These are phyloP conservation scores for Squalus acanthias DNA, from an alignment of 2,797 vertebrate species.

Conservation along the genomic window DNA sequence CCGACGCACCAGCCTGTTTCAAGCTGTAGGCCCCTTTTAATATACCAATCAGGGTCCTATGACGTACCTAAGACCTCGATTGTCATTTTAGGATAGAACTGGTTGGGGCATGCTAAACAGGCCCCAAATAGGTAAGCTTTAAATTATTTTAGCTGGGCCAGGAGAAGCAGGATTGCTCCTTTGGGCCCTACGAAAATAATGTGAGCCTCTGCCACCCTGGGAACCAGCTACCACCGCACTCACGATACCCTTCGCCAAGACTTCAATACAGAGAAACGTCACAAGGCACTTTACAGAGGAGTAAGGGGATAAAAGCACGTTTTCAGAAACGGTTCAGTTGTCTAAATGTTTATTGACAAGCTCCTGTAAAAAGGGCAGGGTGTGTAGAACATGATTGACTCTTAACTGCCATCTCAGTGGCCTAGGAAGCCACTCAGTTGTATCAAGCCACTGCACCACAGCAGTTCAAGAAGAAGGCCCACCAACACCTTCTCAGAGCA, in stretches of 20 bases:
- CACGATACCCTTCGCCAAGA: not conserved
- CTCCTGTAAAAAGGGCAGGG: not conserved
- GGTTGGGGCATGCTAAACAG: not conserved
- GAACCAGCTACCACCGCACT: not conserved
- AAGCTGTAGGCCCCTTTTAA: not conserved
- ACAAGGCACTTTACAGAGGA: conserved; percentile 54
- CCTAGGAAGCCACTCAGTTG: not conserved
- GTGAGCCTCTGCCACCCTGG: not conserved
- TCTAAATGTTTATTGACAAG: conserved; percentile 52
- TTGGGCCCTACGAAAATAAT: not conserved
- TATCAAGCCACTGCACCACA: not conserved
- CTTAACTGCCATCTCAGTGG: not conserved
- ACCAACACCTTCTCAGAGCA: not conserved
- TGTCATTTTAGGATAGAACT: not conserved
- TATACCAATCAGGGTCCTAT: not conserved
- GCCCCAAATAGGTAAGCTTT: not conserved
- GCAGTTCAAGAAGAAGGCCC: not conserved
- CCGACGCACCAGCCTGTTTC: not conserved
- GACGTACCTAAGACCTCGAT: not conserved
- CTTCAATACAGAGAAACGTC: conserved; percentile 52
- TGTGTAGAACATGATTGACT: not conserved
- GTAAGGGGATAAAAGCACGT: conserved; percentile 61
- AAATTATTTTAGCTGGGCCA: not conserved
- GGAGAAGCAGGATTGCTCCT: not conserved
- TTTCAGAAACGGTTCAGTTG: conserved; percentile 55